Conservation (phyloP, 2,797 vertebrate genomes). For the Pristis pectinata region DNA sequence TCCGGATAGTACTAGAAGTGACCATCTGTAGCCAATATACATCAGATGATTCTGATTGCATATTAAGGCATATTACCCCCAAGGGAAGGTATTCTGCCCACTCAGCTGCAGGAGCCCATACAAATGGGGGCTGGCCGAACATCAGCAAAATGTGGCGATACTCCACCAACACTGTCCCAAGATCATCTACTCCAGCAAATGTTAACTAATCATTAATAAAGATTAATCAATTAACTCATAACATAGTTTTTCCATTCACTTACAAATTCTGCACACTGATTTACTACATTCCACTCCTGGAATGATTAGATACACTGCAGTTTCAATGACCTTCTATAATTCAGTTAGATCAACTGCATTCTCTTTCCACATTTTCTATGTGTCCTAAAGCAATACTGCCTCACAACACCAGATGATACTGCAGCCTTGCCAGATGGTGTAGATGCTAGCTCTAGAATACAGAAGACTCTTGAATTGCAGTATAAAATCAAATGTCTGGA, state of each 20-base stretch:
- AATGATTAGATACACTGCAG: background rate
- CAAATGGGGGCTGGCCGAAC: background rate
- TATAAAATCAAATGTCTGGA: background rate
- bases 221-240: conserved; percentile 6
- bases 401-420: background rate
- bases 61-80: background rate
- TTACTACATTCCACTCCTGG: background rate
- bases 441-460: background rate
- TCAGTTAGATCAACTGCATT: background rate
- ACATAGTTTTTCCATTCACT: background rate
- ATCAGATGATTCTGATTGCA: background rate
- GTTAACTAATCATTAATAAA: background rate
- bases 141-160: background rate
- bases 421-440: background rate
- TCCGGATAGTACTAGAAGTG: background rate
- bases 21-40: too few relatives aligned
- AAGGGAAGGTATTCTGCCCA: background rate
- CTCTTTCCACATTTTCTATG: background rate
- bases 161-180: background rate
- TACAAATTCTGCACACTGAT: background rate
- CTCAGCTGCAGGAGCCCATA: background rate
- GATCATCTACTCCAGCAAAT: background rate
- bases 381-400: background rate
- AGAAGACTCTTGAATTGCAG: background rate
- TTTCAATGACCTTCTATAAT: background rate